phyloP scores from a whole-genome alignment of 1,140 invertebrate species.

The Conus ventricosus region DNA sequence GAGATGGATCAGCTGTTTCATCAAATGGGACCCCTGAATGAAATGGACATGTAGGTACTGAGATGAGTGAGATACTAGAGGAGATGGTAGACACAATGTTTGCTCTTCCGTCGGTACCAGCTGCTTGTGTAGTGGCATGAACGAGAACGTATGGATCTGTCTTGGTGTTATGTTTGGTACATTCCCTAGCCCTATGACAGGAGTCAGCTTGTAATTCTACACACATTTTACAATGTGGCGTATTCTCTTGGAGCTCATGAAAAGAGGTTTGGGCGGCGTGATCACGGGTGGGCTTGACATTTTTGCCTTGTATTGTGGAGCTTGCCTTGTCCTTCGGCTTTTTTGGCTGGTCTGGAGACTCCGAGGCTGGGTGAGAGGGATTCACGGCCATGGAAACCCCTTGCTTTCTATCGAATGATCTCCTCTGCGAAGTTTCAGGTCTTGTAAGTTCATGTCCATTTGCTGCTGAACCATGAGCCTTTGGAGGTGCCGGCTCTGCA shows the following conservation, averaged over 20 bases:
- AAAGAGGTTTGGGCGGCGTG: background rate
- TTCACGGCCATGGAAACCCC: background rate
- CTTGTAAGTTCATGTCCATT: background rate
- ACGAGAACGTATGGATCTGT: too few relatives aligned
- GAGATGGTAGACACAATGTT: too few relatives aligned
- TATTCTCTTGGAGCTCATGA: background rate
- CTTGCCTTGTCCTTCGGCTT: too few relatives aligned
- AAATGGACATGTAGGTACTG: too few relatives aligned
- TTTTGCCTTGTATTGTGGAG: background rate
- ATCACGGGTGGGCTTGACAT: background rate
- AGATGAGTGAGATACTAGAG: too few relatives aligned
- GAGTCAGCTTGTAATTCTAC: background rate
- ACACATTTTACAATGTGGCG: background rate
- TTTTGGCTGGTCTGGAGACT: too few relatives aligned
- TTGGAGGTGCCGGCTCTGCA: background rate
- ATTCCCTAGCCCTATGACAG: background rate
- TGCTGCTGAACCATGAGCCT: background rate
- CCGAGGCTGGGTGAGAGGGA: background rate
- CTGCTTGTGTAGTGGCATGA: too few relatives aligned
- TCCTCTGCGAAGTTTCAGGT: background rate
- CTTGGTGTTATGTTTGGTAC: background rate
- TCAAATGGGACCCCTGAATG: too few relatives aligned
- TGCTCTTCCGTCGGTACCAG: too few relatives aligned
- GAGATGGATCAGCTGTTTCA: too few relatives aligned
- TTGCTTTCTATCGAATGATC: background rate